Evolutionary conservation across 2,797 vertebrate genomes (phyloP).

Genomic region (Naso thynnoides): DNA sequence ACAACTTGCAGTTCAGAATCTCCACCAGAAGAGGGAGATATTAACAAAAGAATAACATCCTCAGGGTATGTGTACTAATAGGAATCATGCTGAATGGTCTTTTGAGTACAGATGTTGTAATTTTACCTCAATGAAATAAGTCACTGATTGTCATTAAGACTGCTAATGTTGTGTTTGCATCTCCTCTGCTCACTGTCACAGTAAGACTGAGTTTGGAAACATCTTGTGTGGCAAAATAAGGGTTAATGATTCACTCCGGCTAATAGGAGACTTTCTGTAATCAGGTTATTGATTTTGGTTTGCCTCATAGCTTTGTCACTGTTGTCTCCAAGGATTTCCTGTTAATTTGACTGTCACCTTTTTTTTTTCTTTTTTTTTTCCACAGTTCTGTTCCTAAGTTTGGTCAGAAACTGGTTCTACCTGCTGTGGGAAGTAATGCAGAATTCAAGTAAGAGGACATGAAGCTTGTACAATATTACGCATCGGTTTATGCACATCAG

Average conservation of each 20-base stretch:
- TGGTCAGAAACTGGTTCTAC: slow-evolving; percentile 87
- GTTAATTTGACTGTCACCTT: slow-evolving; percentile 14
- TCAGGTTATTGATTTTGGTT: slow-evolving; percentile 34
- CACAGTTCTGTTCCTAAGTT: slow-evolving; percentile 85
- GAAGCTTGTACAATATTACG: background rate
- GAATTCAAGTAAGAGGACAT: slow-evolving; percentile 65
- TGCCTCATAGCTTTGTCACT: background rate
- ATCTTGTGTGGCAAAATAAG: slow-evolving; percentile 9
- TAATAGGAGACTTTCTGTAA: background rate
- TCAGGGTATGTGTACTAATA: slow-evolving; percentile 76
- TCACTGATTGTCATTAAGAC: background rate
- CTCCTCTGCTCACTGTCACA: slow-evolving; percentile 1
- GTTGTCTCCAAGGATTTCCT: slow-evolving; percentile 7
- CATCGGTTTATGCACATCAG: background rate
- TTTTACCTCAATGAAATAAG: background rate
- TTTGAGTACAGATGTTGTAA: background rate
- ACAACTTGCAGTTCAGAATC: slow-evolving; percentile 51
- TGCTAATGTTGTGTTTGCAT: background rate
- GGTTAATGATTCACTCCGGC: slow-evolving; percentile 16
- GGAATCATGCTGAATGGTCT: background rate
- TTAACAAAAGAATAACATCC: slow-evolving; percentile 64
- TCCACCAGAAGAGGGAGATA: slow-evolving; percentile 73
- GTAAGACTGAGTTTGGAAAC: background rate
- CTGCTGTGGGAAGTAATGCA: slow-evolving; percentile 60
- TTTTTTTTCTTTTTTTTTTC: slow-evolving; percentile 35